A percentile compares a stretch with the other conserved stretches of the same genome.
Evolutionary conservation across 2,113 vertebrate species (phyloP).

Genomic region (Climacteris rufus): DNA sequence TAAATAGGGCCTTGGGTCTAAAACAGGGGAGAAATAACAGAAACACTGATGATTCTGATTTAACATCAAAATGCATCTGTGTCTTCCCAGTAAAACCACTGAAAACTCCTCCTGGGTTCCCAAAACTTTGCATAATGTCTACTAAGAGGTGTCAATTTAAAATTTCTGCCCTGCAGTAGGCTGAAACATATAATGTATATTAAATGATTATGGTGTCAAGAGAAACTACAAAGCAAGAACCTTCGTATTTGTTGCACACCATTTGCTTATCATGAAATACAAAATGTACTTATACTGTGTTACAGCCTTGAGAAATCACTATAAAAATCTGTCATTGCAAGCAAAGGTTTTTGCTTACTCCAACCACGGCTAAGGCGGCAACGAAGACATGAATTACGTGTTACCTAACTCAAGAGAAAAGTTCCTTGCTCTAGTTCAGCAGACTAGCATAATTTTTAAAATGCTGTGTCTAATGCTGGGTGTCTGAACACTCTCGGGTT

Average conservation of each 20-base stretch:
- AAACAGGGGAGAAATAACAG: neutral
- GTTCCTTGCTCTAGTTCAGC: conserved; percentile 19
- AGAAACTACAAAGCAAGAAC: neutral
- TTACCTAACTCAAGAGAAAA: conserved; percentile 37
- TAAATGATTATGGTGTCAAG: neutral
- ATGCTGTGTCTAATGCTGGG: neutral
- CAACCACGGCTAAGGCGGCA: neutral
- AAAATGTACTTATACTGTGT: neutral
- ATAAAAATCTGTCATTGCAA: conserved; percentile 6
- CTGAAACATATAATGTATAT: neutral
- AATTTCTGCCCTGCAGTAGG: neutral
- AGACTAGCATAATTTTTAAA: conserved; percentile 31
- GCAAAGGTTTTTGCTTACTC: neutral
- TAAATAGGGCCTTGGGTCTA: neutral
- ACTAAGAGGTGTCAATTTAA: neutral
- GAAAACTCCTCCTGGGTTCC: neutral
- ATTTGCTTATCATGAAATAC: conserved; percentile 17
- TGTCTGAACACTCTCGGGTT: conserved; percentile 25
- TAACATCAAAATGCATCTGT: neutral
- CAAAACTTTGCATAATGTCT: neutral
- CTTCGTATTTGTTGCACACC: conserved; percentile 4
- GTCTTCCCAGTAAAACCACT: neutral
- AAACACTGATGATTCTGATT: neutral
- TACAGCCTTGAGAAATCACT: conserved; percentile 41
- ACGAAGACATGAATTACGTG: neutral